Evolutionary conservation across 30 jellyfish, hydroid and myxozoan species (phyloP).

Genomic region (Morbakka virulenta): DNA sequence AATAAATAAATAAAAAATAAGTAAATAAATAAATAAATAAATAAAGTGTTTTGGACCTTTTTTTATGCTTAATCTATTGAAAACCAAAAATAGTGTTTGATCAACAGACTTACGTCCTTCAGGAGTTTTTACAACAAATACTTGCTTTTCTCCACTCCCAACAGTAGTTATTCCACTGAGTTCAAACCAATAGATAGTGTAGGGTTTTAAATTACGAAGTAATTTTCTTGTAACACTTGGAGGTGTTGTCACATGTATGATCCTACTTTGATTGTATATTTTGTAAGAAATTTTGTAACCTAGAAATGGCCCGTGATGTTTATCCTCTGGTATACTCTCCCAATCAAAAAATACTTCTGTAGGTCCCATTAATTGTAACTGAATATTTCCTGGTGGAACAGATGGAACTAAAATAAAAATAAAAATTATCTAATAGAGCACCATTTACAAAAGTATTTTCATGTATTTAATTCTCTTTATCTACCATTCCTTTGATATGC

Average conservation of each 20-base stretch:
- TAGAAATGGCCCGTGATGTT: slow-evolving; percentile 49
- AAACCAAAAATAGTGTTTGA: too few species aligned
- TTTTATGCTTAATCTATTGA: too few species aligned
- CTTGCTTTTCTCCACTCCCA: slow-evolving; percentile 61
- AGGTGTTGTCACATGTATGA: not conserved
- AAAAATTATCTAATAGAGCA: too few species aligned
- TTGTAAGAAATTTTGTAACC: slow-evolving; percentile 59
- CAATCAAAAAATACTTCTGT: slow-evolving; percentile 59
- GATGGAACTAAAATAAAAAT: slow-evolving; percentile 21
- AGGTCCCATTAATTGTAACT: slow-evolving; percentile 25
- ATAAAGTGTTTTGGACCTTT: too few species aligned
- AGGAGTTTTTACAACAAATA: slow-evolving; percentile 16
- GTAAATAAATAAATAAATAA: too few species aligned
- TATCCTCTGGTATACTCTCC: slow-evolving; percentile 36
- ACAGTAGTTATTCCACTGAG: slow-evolving; percentile 52
- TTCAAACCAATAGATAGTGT: slow-evolving; percentile 12
- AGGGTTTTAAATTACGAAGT: slow-evolving; percentile 36
- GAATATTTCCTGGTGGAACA: slow-evolving; percentile 6
- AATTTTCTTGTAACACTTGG: slow-evolving; percentile 17
- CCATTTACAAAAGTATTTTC: too few species aligned
- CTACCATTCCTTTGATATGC: too few species aligned
- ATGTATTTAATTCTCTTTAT: too few species aligned
- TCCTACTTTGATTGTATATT: slow-evolving; percentile 13
- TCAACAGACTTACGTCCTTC: slow-evolving; percentile 86
- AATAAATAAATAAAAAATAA: too few species aligned